Evolutionary conservation across 2,888 invertebrate species (phyloP).

Genomic region (Cepaea hortensis): DNA sequence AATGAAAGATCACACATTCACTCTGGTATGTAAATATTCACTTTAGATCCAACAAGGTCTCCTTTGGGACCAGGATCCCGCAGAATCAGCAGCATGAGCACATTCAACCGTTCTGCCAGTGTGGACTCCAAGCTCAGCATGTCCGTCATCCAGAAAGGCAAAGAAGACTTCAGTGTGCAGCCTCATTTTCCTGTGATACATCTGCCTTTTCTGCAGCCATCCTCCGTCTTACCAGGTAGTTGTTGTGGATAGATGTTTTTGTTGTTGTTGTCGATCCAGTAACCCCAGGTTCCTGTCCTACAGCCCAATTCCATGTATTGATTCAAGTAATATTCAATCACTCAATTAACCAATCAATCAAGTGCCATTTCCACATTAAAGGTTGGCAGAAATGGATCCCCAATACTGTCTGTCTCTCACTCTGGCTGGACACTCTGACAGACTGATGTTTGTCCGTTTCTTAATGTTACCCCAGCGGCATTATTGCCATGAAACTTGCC

Average conservation of each 20-base stretch:
- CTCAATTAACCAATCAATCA: no score
- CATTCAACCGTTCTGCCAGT: conserved; percentile 85
- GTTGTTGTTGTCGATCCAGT: background rate
- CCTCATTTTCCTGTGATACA: conserved; percentile 51
- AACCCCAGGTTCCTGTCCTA: background rate
- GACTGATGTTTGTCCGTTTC: no score
- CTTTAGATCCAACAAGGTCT: conserved; percentile 59
- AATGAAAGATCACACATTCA: no score
- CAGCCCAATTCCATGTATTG: background rate
- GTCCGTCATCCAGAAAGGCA: conserved; percentile 40
- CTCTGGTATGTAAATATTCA: background rate
- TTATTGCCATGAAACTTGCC: no score
- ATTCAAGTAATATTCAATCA: background rate
- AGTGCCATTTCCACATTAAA: no score
- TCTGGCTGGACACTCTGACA: no score
- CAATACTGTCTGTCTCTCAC: no score
- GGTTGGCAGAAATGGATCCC: no score
- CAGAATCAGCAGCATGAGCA: conserved; percentile 92
- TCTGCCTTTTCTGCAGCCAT: conserved; percentile 53
- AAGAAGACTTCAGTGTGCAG: conserved; percentile 53
- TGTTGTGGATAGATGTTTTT: background rate
- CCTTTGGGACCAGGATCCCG: conserved; percentile 82
- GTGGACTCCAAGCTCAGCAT: conserved; percentile 65
- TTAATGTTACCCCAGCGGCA: no score
- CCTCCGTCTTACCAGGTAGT: conserved; percentile 54